Evolutionary conservation across 2,113 vertebrate genomes (phyloP), one percentile per base, ranked within the genome.

Genomic region (Poecile atricapillus): DNA sequence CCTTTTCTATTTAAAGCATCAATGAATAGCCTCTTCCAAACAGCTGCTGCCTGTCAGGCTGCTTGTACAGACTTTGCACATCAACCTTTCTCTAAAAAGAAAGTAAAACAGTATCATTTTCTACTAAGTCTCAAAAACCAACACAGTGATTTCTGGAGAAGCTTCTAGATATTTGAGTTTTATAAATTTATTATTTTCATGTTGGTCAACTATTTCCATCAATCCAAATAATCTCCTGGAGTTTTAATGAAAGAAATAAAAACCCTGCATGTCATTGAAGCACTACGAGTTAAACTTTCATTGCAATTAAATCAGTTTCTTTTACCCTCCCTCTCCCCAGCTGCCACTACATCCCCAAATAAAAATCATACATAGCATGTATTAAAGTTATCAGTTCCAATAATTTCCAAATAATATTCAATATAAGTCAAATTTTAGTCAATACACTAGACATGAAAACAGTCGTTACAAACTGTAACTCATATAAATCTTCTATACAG

Each of bases 1-100:
- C 60, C 73, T 87, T 87, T 95, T 87, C 73, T 89, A 80, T 89
- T 93, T 83, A 74, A 94, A 83, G 75, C 7, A 62, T 25, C 43
- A 65, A 23, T 25, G 49, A 76, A 85, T 28, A 30, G 50, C 50
- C 28, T 33, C 91, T 39, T 89, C 39, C 47, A 28, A 25, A 80
- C 46, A 83, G 83, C 68, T 81, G 46, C 43, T 69, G 82, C 44
- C 65, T 49, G 20, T 58, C 59, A 89, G 73, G 37, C 20, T 39
- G 1, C 1, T 67, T 39, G 46, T 55, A 79, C 12, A 37, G 41
- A 75, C 35, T n/a, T 11, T 41, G 49, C 9, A 6, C 1, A 6
- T 47, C 52, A 43, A 14, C 37, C 18, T 25, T 53, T 65, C n/a
- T n/a, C 55, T 50, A 37, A 39, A 37, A 74, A 85, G 30, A 59